phyloP scores from a whole-genome alignment of 2,888 invertebrate genomes.

The Mythimna albipuncta region DNA sequence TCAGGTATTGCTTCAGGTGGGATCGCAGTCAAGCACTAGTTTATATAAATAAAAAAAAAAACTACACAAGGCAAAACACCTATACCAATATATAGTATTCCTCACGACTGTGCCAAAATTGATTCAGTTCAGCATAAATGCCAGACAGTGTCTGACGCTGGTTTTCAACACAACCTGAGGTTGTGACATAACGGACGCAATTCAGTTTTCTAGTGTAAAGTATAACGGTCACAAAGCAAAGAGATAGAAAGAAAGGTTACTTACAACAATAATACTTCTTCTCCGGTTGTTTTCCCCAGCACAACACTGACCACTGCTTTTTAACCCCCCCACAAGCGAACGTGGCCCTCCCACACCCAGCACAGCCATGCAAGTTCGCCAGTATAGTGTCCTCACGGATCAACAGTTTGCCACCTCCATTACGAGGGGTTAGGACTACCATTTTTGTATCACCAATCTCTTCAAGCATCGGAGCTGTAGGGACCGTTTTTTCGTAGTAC shows the following conservation, averaged over 20 bases:
- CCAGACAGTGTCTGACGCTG: too few species aligned
- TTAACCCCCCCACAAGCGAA: constrained; percentile 83
- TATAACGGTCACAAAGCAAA: neutral
- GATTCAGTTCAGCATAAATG: too few species aligned
- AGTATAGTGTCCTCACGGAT: constrained; percentile 85
- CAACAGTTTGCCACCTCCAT: constrained; percentile 78
- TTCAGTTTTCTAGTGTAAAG: too few species aligned
- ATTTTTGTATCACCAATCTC: constrained; percentile 73
- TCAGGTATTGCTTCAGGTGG: too few species aligned
- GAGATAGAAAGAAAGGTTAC: constrained; percentile 60
- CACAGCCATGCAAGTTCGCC: constrained; percentile 80
- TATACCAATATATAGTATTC: too few species aligned
- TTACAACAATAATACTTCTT: constrained; percentile 85
- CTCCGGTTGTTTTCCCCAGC: constrained; percentile 84
- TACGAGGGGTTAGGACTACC: constrained; percentile 69
- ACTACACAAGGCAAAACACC: too few species aligned
- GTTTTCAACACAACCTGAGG: too few species aligned
- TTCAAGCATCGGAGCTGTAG: constrained; percentile 72
- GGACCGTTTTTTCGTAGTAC: constrained; percentile 67
- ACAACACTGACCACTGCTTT: constrained; percentile 83
- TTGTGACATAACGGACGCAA: too few species aligned
- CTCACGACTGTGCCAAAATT: too few species aligned
- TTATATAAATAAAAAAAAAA: too few species aligned
- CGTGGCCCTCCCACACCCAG: constrained; percentile 80
- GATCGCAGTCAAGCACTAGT: too few species aligned